Evolutionary conservation across 1,140 invertebrate species (phyloP).

Genomic region (Ceratoteleas bidentatus): DNA sequence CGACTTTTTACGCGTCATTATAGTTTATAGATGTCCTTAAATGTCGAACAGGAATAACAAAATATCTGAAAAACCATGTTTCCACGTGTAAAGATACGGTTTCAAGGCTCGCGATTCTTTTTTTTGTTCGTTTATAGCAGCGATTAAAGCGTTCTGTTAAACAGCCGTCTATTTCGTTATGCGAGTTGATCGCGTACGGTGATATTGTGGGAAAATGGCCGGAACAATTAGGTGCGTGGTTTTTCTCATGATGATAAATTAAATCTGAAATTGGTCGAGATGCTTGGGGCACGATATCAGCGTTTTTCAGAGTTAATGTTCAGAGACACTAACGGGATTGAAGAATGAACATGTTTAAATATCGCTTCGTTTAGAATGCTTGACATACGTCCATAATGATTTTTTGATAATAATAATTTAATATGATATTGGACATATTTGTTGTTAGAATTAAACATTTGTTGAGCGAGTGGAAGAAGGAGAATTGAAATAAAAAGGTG

Average conservation of each 20-base stretch:
- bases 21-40: no score
- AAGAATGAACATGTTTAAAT: no score
- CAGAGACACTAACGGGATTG: background rate
- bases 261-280: constrained; percentile 39
- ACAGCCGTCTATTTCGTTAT: constrained; percentile 54
- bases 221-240: constrained; percentile 65
- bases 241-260: constrained; percentile 48
- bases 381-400: no score
- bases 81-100: background rate
- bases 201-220: constrained; percentile 73
- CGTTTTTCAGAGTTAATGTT: constrained; percentile 8
- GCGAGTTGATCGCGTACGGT: constrained; percentile 58
- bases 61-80: no score
- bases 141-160: constrained; percentile 49
- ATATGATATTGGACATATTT: no score
- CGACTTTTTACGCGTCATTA: no score
- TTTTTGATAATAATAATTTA: no score
- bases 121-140: constrained; percentile 40
- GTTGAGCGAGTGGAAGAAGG: no score
- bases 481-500: no score
- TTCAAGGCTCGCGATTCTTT: constrained; percentile 58
- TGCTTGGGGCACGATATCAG: constrained; percentile 21
- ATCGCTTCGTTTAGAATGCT: no score
- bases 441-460: no score
- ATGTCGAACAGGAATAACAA: no score